A percentile compares a stretch with the other conserved stretches of the same genome.
Conservation (phyloP, 1,140 invertebrate species). For the Zaprionus vittiger region DNA sequence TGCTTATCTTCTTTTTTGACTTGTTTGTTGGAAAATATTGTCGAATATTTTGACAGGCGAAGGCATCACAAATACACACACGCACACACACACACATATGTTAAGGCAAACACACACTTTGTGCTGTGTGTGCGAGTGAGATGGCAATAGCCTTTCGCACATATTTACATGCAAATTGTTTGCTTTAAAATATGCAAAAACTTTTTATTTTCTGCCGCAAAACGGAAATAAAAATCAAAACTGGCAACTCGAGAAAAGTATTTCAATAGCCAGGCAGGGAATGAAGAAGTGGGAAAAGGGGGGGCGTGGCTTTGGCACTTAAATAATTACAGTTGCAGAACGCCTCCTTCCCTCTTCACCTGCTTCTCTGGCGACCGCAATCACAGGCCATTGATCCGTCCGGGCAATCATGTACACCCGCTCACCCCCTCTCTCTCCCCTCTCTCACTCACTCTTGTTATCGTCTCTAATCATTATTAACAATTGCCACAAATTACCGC, state of each 20-base stretch:
- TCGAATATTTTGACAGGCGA: constrained; percentile 76
- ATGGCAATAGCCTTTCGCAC: constrained; percentile 49
- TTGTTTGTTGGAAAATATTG: constrained; percentile 77
- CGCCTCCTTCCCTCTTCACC: background rate
- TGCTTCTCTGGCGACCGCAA: constrained; percentile 50
- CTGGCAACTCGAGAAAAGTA: constrained; percentile 45
- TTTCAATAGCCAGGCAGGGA: background rate
- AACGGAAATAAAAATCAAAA: constrained; percentile 48
- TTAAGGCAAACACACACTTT: constrained; percentile 4
- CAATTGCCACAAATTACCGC: constrained; percentile 78
- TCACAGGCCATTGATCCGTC: constrained; percentile 75
- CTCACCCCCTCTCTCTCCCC: background rate
- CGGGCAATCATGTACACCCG: constrained; percentile 14
- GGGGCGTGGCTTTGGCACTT: constrained; percentile 41
- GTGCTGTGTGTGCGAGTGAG: background rate
- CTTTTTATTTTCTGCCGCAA: constrained; percentile 29
- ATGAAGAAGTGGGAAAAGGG: background rate
- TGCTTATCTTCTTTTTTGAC: constrained; percentile 44
- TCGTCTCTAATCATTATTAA: constrained; percentile 80
- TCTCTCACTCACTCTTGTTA: constrained; percentile 18
- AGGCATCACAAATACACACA: constrained; percentile 64
- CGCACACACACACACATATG: constrained; percentile 38
- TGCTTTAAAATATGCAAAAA: constrained; percentile 80
- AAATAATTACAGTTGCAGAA: constrained; percentile 36
- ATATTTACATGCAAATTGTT: constrained; percentile 80